Percentiles rank a stretch among this genome's conserved stretches.
These are phyloP conservation scores for Tortrix viridana DNA, from an alignment of 2,888 invertebrate species.

Conservation along the genomic window DNA sequence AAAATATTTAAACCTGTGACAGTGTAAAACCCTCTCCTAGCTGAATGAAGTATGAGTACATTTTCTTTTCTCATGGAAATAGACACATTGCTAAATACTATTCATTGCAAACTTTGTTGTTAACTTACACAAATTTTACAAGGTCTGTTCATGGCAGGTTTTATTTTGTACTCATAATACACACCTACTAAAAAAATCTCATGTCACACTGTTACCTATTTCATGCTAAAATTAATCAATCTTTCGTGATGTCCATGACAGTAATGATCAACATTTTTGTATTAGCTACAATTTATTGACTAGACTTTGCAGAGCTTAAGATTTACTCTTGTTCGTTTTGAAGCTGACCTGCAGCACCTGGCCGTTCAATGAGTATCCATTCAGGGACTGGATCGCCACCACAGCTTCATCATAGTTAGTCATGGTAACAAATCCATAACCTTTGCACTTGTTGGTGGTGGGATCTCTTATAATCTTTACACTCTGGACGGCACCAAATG, in stretches of 20 bases:
- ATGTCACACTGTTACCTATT: slow-evolving; percentile 62
- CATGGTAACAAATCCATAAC: slow-evolving; percentile 99
- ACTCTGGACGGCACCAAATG: slow-evolving; percentile 98
- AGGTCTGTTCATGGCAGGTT: slow-evolving; percentile 17
- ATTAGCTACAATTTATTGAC: slow-evolving; percentile 84
- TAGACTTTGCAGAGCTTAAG: slow-evolving; percentile 78
- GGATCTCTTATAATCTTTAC: slow-evolving; percentile 98
- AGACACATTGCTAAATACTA: slow-evolving; percentile 20
- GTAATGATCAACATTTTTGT: slow-evolving; percentile 82
- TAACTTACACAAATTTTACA: slow-evolving; percentile 15
- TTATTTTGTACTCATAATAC: slow-evolving; percentile 43
- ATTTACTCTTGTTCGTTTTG: slow-evolving; percentile 96
- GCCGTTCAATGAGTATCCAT: slow-evolving; percentile 97
- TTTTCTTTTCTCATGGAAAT: slow-evolving; percentile 6
- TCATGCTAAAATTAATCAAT: slow-evolving; percentile 59
- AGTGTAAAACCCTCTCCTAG: slow-evolving; percentile 22
- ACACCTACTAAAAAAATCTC: slow-evolving; percentile 54
- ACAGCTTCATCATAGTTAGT: slow-evolving; percentile 99
- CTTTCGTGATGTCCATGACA: slow-evolving; percentile 73
- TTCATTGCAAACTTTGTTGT: slow-evolving; percentile 12
- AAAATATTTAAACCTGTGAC: slow-evolving; percentile 13
- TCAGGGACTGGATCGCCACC: slow-evolving; percentile 97
- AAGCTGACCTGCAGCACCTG: slow-evolving; percentile 98
- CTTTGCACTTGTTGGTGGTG: slow-evolving; percentile 98
- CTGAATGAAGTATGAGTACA: slow-evolving; percentile 9